Evolutionary conservation across 2,888 invertebrate genomes (phyloP).

Genomic region (Brenthis ino): DNA sequence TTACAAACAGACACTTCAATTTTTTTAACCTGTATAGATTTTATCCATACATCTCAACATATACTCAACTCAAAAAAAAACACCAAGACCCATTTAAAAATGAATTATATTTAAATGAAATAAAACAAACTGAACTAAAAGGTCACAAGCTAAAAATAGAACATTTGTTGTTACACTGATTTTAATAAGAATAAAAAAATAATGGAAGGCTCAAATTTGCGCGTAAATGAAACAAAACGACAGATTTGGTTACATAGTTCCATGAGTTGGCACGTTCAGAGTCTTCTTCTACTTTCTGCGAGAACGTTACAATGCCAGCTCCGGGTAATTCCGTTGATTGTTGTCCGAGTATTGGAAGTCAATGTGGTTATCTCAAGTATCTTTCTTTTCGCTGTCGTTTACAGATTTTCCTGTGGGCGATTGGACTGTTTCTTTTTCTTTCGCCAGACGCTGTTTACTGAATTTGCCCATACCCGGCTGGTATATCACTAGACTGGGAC

Average conservation of each 20-base stretch:
- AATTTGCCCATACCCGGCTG: slow-evolving; percentile 94
- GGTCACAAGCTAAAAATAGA: slow-evolving; percentile 71
- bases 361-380: slow-evolving; percentile 68
- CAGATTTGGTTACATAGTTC: slow-evolving; percentile 64
- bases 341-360: slow-evolving; percentile 72
- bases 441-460: slow-evolving; percentile 84
- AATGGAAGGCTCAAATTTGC: slow-evolving; percentile 57
- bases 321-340: slow-evolving; percentile 76
- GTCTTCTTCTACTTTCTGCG: slow-evolving; percentile 65
- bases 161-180: slow-evolving; percentile 63
- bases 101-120: slow-evolving; percentile 78
- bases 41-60: no score
- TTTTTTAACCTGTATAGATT: no score
- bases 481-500: slow-evolving; percentile 94
- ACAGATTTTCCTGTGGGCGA: slow-evolving; percentile 58
- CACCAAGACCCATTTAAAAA: slow-evolving; percentile 48
- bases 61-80: slow-evolving; percentile 11
- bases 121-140: slow-evolving; percentile 74
- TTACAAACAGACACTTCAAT: no score
- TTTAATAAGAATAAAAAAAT: slow-evolving; percentile 52
- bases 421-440: slow-evolving; percentile 64
- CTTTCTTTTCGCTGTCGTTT: slow-evolving; percentile 77
- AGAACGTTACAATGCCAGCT: slow-evolving; percentile 71
- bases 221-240: slow-evolving; percentile 67
- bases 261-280: slow-evolving; percentile 70